Evolutionary conservation across 2,888 invertebrate species (phyloP).

Genomic region (Scelioninae gen. 1): DNA sequence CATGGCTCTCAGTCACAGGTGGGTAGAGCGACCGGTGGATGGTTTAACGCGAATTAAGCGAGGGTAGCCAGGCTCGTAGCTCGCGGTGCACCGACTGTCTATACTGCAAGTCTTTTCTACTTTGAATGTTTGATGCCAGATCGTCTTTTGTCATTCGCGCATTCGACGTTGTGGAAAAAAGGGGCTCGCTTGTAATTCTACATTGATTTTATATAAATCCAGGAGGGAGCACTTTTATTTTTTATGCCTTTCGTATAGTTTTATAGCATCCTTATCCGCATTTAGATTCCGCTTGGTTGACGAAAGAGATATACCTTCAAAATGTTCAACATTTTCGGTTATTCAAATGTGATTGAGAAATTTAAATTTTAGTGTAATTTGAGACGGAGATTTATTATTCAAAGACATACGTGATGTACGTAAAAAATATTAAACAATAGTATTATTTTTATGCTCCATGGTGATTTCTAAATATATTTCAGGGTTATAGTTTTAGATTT

Average conservation of each 20-base stretch:
- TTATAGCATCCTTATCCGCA: neutral
- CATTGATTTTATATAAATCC: slow-evolving; percentile 38
- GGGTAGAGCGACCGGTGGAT: slow-evolving; percentile 61
- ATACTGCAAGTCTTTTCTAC: slow-evolving; percentile 51
- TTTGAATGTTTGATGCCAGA: slow-evolving; percentile 68
- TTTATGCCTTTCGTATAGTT: neutral
- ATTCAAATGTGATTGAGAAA: neutral
- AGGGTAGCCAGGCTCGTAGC: slow-evolving; percentile 53
- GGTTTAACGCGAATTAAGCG: slow-evolving; percentile 69
- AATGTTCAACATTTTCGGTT: neutral
- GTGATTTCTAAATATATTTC: too few species aligned
- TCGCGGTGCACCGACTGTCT: slow-evolving; percentile 29
- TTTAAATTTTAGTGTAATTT: neutral
- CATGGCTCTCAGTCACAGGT: slow-evolving; percentile 68
- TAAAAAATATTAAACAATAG: too few species aligned
- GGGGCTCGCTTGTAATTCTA: neutral
- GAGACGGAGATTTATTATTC: too few species aligned
- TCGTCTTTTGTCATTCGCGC: slow-evolving; percentile 62
- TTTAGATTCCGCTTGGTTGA: neutral
- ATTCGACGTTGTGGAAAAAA: slow-evolving; percentile 11
- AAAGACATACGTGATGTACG: neutral
- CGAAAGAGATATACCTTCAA: neutral
- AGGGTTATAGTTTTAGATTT: too few species aligned
- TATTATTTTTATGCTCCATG: too few species aligned
- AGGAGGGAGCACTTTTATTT: neutral